These are phyloP conservation scores for Seira sanloemensis DNA, from an alignment of 2,888 invertebrate species.

Conservation along the genomic window DNA sequence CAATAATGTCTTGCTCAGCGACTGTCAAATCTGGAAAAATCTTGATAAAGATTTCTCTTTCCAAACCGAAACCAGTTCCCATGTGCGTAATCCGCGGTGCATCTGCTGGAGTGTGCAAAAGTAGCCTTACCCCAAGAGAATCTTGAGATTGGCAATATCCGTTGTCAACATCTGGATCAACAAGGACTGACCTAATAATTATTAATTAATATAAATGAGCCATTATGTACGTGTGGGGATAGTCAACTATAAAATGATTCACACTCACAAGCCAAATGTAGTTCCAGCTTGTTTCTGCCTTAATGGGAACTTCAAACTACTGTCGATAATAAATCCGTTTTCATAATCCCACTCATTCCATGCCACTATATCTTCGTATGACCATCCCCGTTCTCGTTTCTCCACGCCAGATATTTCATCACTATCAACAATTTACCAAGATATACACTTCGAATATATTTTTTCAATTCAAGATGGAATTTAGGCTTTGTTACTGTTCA, in stretches of 20 bases:
- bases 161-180: constrained; percentile 43
- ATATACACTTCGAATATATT: no score
- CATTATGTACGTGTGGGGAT: no score
- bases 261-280: constrained; percentile 26
- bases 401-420: constrained; percentile 23
- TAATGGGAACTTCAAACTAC: constrained; percentile 22
- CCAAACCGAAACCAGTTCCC: constrained; percentile 40
- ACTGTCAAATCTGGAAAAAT: constrained; percentile 52
- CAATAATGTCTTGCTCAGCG: constrained; percentile 38
- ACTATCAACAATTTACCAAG: constrained; percentile 18
- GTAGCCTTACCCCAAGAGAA: constrained; percentile 32
- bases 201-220: no score
- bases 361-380: constrained; percentile 39
- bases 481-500: constrained; percentile 32
- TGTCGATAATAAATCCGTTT: constrained; percentile 23
- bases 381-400: constrained; percentile 50
- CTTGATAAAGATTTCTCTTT: constrained; percentile 45
- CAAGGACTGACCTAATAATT: constrained; percentile 13
- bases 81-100: constrained; percentile 33
- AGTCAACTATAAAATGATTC: no score
- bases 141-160: constrained; percentile 40
- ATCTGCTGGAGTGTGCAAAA: constrained; percentile 48
- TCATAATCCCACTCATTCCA: constrained; percentile 60
- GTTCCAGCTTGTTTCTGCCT: constrained; percentile 39
- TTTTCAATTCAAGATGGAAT: neutral